These are phyloP conservation scores for Tachysurus vachellii DNA, from an alignment of 2,113 vertebrate genomes.

Conservation along the genomic window DNA sequence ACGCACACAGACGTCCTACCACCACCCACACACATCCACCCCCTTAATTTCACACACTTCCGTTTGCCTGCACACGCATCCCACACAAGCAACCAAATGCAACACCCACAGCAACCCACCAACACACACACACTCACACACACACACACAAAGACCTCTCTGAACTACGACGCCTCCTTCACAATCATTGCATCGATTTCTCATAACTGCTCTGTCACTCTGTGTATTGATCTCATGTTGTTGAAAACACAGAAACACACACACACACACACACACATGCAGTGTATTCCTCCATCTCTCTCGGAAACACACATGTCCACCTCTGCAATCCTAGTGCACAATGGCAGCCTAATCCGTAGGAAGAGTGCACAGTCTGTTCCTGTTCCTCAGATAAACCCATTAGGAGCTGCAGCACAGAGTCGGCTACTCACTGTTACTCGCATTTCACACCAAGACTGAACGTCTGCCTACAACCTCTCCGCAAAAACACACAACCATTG, in stretches of 20 bases:
- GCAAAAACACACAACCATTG: background rate
- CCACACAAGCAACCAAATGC: background rate
- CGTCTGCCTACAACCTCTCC: slow-evolving; percentile 1
- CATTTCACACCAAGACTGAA: slow-evolving; percentile 23
- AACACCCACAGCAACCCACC: background rate
- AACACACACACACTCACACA: background rate
- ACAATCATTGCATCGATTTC: slow-evolving; percentile 35
- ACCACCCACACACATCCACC: slow-evolving; percentile 33
- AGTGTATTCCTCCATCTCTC: background rate
- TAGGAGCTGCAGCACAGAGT: slow-evolving; percentile 35
- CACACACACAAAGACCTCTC: background rate
- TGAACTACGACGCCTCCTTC: background rate
- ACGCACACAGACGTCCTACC: slow-evolving; percentile 41
- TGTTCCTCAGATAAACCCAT: slow-evolving; percentile 47
- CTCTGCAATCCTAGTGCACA: slow-evolving; percentile 39
- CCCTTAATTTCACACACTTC: slow-evolving; percentile 15
- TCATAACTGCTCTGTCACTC: slow-evolving; percentile 1
- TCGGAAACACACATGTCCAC: slow-evolving; percentile 21
- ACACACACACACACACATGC: background rate
- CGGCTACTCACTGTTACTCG: slow-evolving; percentile 16
- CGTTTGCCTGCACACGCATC: slow-evolving; percentile 19
- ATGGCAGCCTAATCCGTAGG: slow-evolving; percentile 39
- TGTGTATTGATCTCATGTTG: slow-evolving; percentile 9
- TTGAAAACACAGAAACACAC: background rate
- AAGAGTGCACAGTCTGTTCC: slow-evolving; percentile 32